These are phyloP conservation scores for Eueides isabella DNA, from an alignment of 1,140 invertebrate species.

Conservation along the genomic window DNA sequence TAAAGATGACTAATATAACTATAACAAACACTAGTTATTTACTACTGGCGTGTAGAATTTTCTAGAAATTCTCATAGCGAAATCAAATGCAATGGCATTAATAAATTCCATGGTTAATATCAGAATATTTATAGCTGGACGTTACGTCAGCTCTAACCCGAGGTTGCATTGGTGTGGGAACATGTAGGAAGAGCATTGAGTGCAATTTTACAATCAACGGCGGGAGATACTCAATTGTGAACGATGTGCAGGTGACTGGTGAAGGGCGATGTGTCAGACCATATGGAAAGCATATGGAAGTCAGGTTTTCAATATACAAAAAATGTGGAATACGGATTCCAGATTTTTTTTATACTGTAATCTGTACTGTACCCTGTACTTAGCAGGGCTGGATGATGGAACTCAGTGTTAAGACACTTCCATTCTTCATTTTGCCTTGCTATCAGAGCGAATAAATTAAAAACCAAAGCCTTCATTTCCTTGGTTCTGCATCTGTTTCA, in stretches of 20 bases:
- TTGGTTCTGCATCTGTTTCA: too few species aligned
- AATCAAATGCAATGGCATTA: conserved; percentile 1
- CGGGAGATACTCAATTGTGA: conserved; percentile 45
- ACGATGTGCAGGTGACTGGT: conserved; percentile 46
- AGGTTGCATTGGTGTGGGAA: conserved; percentile 30
- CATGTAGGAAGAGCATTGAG: conserved; percentile 47
- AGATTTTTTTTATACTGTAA: too few species aligned
- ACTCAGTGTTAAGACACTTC: too few species aligned
- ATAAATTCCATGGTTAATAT: conserved; percentile 7
- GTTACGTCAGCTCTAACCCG: conserved; percentile 6
- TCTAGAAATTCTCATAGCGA: neutral
- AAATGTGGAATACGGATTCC: too few species aligned
- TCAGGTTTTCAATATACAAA: too few species aligned
- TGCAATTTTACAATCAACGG: conserved; percentile 52
- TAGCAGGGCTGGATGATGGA: too few species aligned
- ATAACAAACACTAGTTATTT: neutral
- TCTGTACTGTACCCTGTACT: too few species aligned
- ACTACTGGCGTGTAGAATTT: neutral
- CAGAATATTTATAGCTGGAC: conserved; percentile 2
- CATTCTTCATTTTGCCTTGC: too few species aligned
- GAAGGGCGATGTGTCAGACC: conserved; percentile 37
- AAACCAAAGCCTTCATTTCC: too few species aligned
- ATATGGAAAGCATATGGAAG: neutral
- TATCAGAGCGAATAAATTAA: too few species aligned
- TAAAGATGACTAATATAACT: neutral